These are phyloP conservation scores for Piscicola geometra DNA, from an alignment of 2,888 invertebrate genomes.

Conservation along the genomic window DNA sequence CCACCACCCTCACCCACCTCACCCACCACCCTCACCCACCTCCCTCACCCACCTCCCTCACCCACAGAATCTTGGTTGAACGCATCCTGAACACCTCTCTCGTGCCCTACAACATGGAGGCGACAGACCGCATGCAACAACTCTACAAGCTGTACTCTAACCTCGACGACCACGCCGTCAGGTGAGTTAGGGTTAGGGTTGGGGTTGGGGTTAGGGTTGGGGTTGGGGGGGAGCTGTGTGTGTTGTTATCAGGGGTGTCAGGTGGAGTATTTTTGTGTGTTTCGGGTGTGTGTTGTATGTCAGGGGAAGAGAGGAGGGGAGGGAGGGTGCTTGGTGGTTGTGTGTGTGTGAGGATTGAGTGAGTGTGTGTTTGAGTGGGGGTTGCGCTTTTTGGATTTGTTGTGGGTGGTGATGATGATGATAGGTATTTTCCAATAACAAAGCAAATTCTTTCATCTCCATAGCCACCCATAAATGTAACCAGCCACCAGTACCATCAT, in stretches of 20 bases:
- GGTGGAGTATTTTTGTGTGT: no score
- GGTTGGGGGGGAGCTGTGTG: neutral
- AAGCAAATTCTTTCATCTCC: no score
- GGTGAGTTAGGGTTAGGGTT: constrained; percentile 55
- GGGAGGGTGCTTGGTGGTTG: no score
- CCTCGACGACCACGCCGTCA: constrained; percentile 88
- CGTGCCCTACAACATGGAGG: constrained; percentile 82
- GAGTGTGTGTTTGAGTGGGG: no score
- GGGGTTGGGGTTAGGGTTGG: neutral
- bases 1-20: neutral
- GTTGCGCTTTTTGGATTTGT: no score
- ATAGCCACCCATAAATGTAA: no score
- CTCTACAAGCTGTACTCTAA: constrained; percentile 84
- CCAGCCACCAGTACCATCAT: constrained; percentile 10
- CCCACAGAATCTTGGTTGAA: constrained; percentile 72
- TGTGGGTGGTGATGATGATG: no score
- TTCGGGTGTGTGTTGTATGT: no score
- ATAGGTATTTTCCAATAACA: no score
- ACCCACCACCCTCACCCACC: neutral
- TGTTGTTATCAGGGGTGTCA: neutral
- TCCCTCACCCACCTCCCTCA: neutral
- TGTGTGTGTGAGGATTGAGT: no score
- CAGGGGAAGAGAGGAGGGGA: no score
- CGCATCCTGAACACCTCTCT: constrained; percentile 85
- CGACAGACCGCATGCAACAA: constrained; percentile 85